These are phyloP conservation scores for Phyllotreta cruciferae DNA, from an alignment of 2,888 invertebrate genomes.

Conservation along the genomic window DNA sequence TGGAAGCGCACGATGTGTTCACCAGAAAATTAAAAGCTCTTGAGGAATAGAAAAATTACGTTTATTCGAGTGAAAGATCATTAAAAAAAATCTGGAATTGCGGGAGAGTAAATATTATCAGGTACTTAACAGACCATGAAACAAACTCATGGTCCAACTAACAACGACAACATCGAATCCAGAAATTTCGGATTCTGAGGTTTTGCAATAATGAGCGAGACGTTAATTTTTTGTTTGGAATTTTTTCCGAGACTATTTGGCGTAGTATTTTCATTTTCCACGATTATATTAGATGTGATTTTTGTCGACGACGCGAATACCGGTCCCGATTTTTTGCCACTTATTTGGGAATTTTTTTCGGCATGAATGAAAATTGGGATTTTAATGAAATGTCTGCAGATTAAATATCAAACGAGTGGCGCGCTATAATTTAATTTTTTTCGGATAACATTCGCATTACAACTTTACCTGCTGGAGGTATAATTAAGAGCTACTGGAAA, in stretches of 20 bases:
- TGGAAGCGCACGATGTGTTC: too few species aligned
- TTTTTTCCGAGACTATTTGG: conserved; percentile 24
- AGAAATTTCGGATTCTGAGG: conserved; percentile 29
- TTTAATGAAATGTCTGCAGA: conserved; percentile 30
- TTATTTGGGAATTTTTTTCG: conserved; percentile 9
- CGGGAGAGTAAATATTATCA: too few species aligned
- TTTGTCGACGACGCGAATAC: conserved; percentile 16
- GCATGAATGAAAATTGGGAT: conserved; percentile 8
- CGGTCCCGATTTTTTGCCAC: too few species aligned
- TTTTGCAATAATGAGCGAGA: conserved; percentile 31
- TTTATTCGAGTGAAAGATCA: too few species aligned
- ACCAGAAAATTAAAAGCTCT: too few species aligned
- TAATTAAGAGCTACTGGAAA: too few species aligned
- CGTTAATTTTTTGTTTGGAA: conserved; percentile 25
- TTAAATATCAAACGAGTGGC: conserved; percentile 21
- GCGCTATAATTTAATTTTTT: conserved; percentile 8
- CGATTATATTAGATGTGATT: conserved; percentile 28
- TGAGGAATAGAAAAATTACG: too few species aligned
- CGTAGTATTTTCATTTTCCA: conserved; percentile 27
- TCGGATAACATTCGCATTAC: too few species aligned
- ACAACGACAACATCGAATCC: conserved; percentile 2
- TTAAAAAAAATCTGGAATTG: too few species aligned
- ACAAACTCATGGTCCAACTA: conserved; percentile 8
- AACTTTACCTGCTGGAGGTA: too few species aligned
- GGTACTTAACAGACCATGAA: too few species aligned